Evolutionary conservation across 2,888 invertebrate species (phyloP).

Genomic region (Tanytarsus gracilentus): DNA sequence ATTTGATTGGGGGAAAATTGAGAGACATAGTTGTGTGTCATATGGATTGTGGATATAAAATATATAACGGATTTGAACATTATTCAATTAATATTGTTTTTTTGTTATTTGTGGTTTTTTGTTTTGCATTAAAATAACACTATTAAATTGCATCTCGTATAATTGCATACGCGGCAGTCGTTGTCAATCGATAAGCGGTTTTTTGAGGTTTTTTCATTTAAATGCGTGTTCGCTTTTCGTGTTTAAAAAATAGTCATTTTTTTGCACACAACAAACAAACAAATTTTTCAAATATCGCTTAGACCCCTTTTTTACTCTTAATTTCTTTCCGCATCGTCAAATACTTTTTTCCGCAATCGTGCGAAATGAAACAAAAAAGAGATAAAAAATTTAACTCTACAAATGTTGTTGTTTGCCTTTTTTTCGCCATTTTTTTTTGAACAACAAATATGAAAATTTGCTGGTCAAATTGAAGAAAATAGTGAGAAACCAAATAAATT

Average conservation of each 20-base stretch:
- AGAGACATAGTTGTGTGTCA: too few relatives aligned
- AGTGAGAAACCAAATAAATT: conserved; percentile 23
- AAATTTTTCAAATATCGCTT: not conserved
- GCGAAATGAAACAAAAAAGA: not conserved
- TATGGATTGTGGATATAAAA: conserved; percentile 14
- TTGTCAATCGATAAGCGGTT: not conserved
- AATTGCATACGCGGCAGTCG: conserved; percentile 3
- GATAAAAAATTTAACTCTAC: not conserved
- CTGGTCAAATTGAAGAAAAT: too few relatives aligned
- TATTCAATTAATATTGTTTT: conserved; percentile 9
- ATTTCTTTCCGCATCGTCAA: not conserved
- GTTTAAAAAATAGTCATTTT: not conserved
- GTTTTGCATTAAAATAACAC: not conserved
- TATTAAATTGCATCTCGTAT: conserved; percentile 12
- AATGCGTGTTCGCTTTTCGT: not conserved
- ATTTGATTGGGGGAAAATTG: conserved; percentile 20
- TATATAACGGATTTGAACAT: conserved; percentile 12
- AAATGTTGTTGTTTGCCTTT: too few relatives aligned
- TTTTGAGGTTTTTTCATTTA: conserved; percentile 21
- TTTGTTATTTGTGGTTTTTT: not conserved
- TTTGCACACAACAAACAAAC: conserved; percentile 12
- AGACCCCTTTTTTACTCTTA: not conserved
- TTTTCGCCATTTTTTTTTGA: conserved; percentile 5
- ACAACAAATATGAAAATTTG: not conserved
- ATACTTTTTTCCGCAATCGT: too few relatives aligned